Conservation (phyloP, 2,113 vertebrate species). For the Sorex fumeus region DNA sequence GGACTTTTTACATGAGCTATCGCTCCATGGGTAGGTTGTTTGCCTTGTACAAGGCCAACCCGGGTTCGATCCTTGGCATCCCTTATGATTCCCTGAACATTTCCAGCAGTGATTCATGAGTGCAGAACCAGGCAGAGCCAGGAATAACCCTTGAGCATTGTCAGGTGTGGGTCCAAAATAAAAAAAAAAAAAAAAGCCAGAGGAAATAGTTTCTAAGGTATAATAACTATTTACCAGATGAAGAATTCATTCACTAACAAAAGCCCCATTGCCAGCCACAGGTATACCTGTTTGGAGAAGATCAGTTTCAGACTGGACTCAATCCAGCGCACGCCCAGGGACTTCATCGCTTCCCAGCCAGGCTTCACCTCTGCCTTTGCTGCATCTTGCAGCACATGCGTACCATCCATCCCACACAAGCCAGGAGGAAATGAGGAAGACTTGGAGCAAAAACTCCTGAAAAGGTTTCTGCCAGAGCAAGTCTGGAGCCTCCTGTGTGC, state of each 20-base stretch:
- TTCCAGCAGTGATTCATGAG: too few species aligned
- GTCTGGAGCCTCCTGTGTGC: neutral
- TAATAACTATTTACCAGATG: conserved; percentile 16
- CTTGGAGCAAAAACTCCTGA: neutral
- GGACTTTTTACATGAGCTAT: too few species aligned
- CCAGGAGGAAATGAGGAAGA: neutral
- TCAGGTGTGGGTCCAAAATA: too few species aligned
- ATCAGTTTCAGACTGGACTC: neutral
- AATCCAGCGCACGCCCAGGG: neutral
- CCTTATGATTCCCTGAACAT: too few species aligned
- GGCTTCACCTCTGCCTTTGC: neutral
- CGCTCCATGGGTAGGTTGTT: too few species aligned
- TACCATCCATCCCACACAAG: neutral
- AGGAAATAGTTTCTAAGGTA: neutral
- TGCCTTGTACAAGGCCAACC: too few species aligned
- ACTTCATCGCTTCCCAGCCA: neutral
- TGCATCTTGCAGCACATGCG: neutral
- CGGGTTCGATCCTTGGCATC: too few species aligned
- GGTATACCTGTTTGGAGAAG: neutral
- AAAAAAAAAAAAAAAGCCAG: too few species aligned
- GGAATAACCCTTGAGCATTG: too few species aligned
- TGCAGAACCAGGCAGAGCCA: too few species aligned
- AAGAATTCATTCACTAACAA: neutral
- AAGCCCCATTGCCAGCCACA: neutral
- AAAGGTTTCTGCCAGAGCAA: neutral